Evolutionary conservation across 2,113 vertebrate genomes (phyloP).

Genomic region (Poecile atricapillus): DNA sequence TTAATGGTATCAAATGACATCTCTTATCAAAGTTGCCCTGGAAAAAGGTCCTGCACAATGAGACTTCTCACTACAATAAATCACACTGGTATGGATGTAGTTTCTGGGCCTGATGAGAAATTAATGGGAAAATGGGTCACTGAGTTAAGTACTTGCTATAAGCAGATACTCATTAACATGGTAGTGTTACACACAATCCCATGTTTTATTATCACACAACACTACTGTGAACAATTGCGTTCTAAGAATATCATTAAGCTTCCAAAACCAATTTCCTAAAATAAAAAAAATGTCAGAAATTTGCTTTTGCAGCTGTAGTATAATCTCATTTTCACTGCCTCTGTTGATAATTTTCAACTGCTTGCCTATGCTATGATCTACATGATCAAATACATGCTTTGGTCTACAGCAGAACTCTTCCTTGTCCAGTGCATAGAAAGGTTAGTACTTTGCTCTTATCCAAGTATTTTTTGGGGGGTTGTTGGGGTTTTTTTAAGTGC

Average conservation of each 20-base stretch:
- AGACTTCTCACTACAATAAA: background rate
- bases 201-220: slow-evolving; percentile 18
- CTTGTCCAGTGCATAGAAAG: background rate
- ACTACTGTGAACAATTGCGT: background rate
- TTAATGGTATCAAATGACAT: background rate
- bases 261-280: background rate
- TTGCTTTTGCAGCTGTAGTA: background rate
- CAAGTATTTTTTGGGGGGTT: background rate
- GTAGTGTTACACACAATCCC: background rate
- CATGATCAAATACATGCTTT: background rate
- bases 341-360: background rate
- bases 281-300: background rate
- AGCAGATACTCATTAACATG: background rate
- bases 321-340: background rate
- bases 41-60: background rate
- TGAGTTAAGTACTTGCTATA: background rate
- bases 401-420: background rate
- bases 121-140: slow-evolving; percentile 15
- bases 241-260: background rate
- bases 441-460: background rate
- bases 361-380: background rate
- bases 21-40: background rate
- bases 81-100: background rate
- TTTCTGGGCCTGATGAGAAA: background rate
- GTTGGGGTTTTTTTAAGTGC: background rate